Evolutionary conservation across 2,797 vertebrate species (phyloP).

Genomic region (Siniperca scherzeri): DNA sequence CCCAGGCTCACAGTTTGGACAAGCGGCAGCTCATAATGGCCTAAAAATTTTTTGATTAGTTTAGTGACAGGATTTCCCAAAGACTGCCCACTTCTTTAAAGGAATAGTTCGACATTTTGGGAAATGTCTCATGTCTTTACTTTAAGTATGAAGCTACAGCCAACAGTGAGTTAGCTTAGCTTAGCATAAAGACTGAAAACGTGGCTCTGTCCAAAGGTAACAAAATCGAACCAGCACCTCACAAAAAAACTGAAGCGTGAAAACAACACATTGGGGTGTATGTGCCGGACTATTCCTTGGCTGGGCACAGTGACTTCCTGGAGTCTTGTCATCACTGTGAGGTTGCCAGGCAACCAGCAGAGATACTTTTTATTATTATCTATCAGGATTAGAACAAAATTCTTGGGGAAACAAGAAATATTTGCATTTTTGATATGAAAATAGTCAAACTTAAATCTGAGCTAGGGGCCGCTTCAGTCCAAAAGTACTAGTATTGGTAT

Average conservation of each 20-base stretch:
- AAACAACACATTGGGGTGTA: not conserved
- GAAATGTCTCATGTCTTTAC: not conserved
- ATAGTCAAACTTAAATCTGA: slow-evolving; percentile 37
- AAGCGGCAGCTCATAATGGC: slow-evolving; percentile 33
- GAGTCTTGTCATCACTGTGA: not conserved
- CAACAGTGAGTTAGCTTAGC: not conserved
- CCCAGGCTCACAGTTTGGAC: slow-evolving; percentile 31
- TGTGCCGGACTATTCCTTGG: not conserved
- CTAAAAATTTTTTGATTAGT: slow-evolving; percentile 10
- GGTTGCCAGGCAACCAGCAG: not conserved
- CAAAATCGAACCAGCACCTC: not conserved
- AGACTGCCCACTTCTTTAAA: not conserved
- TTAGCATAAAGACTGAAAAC: not conserved
- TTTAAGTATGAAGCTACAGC: not conserved
- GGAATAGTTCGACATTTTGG: not conserved
- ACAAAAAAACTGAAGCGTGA: not conserved
- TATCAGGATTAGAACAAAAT: slow-evolving; percentile 40
- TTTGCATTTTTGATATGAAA: slow-evolving; percentile 28
- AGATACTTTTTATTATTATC: slow-evolving; percentile 38
- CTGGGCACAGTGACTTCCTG: not conserved
- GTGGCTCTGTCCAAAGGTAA: not conserved
- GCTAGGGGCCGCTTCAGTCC: slow-evolving; percentile 53
- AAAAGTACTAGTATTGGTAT: slow-evolving; percentile 29
- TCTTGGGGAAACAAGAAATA: slow-evolving; percentile 29
- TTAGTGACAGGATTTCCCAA: not conserved